Evolutionary conservation across 2,888 invertebrate species (phyloP).

Genomic region (Leucophenga montana): DNA sequence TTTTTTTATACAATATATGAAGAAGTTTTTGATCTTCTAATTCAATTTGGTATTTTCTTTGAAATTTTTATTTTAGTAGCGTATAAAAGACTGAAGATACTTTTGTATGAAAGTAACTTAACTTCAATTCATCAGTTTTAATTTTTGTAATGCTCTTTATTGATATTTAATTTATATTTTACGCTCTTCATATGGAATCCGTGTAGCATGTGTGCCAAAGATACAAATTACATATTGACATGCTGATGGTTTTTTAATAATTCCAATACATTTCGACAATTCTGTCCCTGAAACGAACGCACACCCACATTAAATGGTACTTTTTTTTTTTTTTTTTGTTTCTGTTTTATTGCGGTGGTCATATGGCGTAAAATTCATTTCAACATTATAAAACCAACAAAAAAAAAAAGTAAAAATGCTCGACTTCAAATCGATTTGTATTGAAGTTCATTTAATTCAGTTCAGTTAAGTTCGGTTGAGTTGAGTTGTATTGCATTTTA

Average conservation of each 20-base stretch:
- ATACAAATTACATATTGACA: slow-evolving; percentile 69
- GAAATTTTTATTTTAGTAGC: slow-evolving; percentile 18
- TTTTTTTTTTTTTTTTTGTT: neutral
- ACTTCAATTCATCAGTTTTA: no score
- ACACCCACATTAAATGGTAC: slow-evolving; percentile 14
- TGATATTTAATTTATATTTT: slow-evolving; percentile 65
- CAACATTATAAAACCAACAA: no score
- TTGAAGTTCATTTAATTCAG: neutral
- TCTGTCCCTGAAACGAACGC: neutral
- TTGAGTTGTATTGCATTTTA: neutral
- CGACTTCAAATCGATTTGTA: slow-evolving; percentile 1
- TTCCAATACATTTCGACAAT: neutral
- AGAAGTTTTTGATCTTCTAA: slow-evolving; percentile 35
- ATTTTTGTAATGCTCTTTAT: slow-evolving; percentile 39
- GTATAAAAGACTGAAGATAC: no score
- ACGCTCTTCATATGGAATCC: neutral
- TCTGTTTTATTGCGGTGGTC: slow-evolving; percentile 32
- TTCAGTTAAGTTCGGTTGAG: neutral
- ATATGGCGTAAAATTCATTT: slow-evolving; percentile 44
- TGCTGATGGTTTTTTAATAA: slow-evolving; percentile 69
- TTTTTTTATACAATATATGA: no score
- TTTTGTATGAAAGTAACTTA: no score
- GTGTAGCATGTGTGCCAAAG: slow-evolving; percentile 40
- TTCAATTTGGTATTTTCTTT: slow-evolving; percentile 52
- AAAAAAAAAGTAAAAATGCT: neutral